Evolutionary conservation across 53 echinoderm and acorn worm species (phyloP).

Genomic region (Astropecten irregularis): DNA sequence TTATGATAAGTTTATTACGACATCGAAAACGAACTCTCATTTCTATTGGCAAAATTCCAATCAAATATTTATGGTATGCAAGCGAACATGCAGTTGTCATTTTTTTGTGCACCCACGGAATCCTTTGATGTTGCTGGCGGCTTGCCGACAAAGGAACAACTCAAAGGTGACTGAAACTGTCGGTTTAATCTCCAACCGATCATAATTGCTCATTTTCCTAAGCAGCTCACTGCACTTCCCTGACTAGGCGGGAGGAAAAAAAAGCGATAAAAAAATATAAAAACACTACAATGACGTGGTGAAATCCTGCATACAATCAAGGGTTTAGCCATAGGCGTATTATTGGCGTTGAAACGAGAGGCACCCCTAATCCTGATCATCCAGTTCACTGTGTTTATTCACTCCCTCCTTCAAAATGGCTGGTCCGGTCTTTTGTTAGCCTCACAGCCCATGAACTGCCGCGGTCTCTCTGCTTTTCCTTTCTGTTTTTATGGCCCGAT

Average conservation of each 20-base stretch:
- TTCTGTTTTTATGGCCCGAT: constrained; percentile 43
- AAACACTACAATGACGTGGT: constrained; percentile 16
- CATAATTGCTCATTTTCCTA: constrained; percentile 58
- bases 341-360: constrained; percentile 34
- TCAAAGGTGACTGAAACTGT: constrained; percentile 42
- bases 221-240: neutral
- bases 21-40: neutral
- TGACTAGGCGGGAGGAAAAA: neutral
- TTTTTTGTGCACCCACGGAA: constrained; percentile 23
- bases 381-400: constrained; percentile 41
- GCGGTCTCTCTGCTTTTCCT: constrained; percentile 26
- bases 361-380: constrained; percentile 49
- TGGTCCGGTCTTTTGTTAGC: constrained; percentile 27
- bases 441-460: constrained; percentile 38
- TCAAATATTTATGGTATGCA: constrained; percentile 38
- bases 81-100: constrained; percentile 49
- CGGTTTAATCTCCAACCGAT: constrained; percentile 20
- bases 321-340: constrained; percentile 56
- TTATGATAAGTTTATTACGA: neutral
- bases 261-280: constrained; percentile 12
- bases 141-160: constrained; percentile 36
- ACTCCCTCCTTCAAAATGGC: constrained; percentile 32
- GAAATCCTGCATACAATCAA: constrained; percentile 18
- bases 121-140: constrained; percentile 39
- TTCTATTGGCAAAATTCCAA: constrained; percentile 28